Base-by-base conservation (phyloP, 2,888 invertebrate genomes). In the Pterostichus madidus region DNA sequence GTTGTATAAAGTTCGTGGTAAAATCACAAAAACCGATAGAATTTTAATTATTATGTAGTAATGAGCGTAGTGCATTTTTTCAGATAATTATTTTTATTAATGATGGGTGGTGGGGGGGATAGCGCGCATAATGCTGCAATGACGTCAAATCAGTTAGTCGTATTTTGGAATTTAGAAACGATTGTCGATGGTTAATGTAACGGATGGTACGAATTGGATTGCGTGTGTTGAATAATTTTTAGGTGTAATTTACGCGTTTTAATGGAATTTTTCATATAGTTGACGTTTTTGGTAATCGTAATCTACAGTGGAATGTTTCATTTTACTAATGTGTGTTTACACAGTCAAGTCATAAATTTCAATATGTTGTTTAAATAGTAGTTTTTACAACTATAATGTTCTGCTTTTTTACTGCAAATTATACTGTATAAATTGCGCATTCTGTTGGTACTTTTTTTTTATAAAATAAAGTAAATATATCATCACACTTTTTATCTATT, bases 201-300 rank as follows among this genome's bases (percentile, higher is more conserved):
- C 11, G 49, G 13, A 49, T 64, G 64, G 3, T 64, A 35, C 35
- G 6, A 11, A 49, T 32, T 7, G 32, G 10, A 3, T 39, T 35
- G n/a, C 59, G 49, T 49, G 49, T 32, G 35, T 35, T 64, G 64
- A 64, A 64, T 64, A n/a, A 64, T 64, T 64, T 32, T 49, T 32
- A n/a, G 5, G 64, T 31, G 64, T 64, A 64, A 64, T 64, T 64
- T n/a, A 35, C 35, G 11, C 35, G 35, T 49, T 49, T 32, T 64
- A 32, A 64, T 64, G 64, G 64, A 64, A 64, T 64, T 64, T 64
- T 64, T 64, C 64, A 64, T 49, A 49, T 49, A 49, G 49, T 49
- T 49, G 49, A 49, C 49, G 10, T 49, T 49, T 49, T 49, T 5
- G 49, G 39, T 39, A 39, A 39, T 39, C 13, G 49, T 49, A 49